These are phyloP conservation scores for Chesias legatella DNA, from an alignment of 2,888 invertebrate species.

Conservation along the genomic window DNA sequence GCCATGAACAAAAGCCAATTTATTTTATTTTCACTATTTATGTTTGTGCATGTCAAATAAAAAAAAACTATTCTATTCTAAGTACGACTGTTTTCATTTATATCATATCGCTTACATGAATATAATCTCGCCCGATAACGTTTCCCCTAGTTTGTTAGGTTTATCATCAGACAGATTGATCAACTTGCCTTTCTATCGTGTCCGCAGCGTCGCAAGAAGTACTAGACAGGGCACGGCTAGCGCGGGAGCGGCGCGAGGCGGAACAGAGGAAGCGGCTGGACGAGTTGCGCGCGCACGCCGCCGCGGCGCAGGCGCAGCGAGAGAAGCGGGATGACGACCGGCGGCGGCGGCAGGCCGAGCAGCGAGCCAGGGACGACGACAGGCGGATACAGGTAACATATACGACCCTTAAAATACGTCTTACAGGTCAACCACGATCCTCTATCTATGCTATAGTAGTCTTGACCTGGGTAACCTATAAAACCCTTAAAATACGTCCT, in stretches of 20 bases:
- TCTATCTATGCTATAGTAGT: too few relatives aligned
- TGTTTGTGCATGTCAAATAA: too few relatives aligned
- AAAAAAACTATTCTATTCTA: too few relatives aligned
- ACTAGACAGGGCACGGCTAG: conserved; percentile 84
- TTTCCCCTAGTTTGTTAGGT: too few relatives aligned
- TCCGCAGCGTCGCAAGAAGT: conserved; percentile 61
- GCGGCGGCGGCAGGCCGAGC: conserved; percentile 89
- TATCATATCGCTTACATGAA: too few relatives aligned
- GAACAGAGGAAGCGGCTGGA: conserved; percentile 93
- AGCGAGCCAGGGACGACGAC: conserved; percentile 88
- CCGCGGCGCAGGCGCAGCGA: conserved; percentile 93
- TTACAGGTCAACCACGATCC: too few relatives aligned
- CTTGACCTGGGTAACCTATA: conserved; percentile 39
- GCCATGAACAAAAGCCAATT: too few relatives aligned
- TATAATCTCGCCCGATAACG: too few relatives aligned
- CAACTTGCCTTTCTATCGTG: conserved; percentile 10
- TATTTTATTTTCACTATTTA: too few relatives aligned
- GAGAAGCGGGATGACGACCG: conserved; percentile 94
- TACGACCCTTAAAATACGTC: background rate
- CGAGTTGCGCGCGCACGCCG: conserved; percentile 93
- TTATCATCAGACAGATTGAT: too few relatives aligned
- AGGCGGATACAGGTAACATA: conserved; percentile 64
- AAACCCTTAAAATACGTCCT: background rate
- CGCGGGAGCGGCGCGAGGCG: conserved; percentile 93
- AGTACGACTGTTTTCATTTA: too few relatives aligned